Evolutionary conservation across 1,140 invertebrate species (phyloP).

Genomic region (Drosophila sproati): DNA sequence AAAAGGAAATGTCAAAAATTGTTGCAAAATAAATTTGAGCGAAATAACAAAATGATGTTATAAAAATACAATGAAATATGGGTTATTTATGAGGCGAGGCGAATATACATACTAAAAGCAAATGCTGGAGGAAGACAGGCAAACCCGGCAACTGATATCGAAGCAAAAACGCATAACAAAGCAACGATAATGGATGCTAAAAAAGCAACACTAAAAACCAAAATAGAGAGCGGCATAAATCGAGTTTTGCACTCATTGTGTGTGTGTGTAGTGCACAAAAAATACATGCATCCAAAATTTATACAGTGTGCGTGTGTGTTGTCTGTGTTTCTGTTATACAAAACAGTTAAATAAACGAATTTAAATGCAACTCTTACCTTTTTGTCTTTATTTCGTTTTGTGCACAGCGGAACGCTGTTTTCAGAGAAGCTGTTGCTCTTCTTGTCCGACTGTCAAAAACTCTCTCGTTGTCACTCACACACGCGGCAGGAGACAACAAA

Average conservation of each 20-base stretch:
- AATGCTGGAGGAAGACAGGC: neutral
- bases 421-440: conserved; percentile 36
- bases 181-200: conserved; percentile 33
- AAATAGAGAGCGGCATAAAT: conserved; percentile 51
- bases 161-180: conserved; percentile 55
- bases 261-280: conserved; percentile 17
- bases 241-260: conserved; percentile 13
- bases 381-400: conserved; percentile 21
- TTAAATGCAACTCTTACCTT: conserved; percentile 59
- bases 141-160: conserved; percentile 11
- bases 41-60: conserved; percentile 9
- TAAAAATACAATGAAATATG: neutral
- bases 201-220: conserved; percentile 50
- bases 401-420: neutral
- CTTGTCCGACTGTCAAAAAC: conserved; percentile 26
- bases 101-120: neutral
- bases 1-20: conserved; percentile 32
- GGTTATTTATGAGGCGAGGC: neutral
- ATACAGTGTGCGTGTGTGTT: conserved; percentile 10
- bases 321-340: conserved; percentile 36
- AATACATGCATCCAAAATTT: conserved; percentile 6
- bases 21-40: conserved; percentile 45
- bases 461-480: conserved; percentile 6
- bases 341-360: conserved; percentile 41
- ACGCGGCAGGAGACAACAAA: conserved; percentile 35